Evolutionary conservation across 2,888 invertebrate genomes (phyloP), one percentile per base, ranked within the genome.

Genomic region (Halictus ligatus): DNA sequence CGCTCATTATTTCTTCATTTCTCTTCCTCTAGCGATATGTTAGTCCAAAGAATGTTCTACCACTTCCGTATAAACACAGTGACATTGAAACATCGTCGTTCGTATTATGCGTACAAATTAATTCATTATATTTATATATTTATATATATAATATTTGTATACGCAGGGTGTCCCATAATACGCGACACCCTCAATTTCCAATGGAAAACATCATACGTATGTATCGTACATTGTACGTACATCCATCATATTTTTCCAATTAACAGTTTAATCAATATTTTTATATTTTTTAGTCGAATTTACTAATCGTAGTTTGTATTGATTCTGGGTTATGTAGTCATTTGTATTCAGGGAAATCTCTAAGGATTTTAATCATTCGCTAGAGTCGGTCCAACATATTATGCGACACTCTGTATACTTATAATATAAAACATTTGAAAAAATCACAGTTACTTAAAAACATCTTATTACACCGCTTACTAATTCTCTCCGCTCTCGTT

Each of bases 381-480:
- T 40, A 8, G 21, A 69, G 69, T 21, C 69, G 40, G 40, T 40
- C 69, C 40, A 18, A 40, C 69, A 5, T 69, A 21, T 69, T 69
- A 40, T 18, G 40, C 40, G 69, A 40, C 69, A 69, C 69, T 40
- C 69, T 69, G 40, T 35, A 69, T 40, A 69, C 69, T 21, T 69
- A 21, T 89, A 92, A 90, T 92, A 92, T 91, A 94, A 94, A 94
- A 94, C 92, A 94, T 93, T 93, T 93, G 92, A 94, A 94, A 93
- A 93, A 94, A 94, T 94, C 94, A 94, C 94, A 94, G 94, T 94
- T 94, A 94, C 92, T 94, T 92, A 93, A 93, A 93, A 93, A 93
- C 92, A 91, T 81, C 90, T 87, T 90, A 89, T 83, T 85, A 84
- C 87, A 83, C 78, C 88, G 80, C 80, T 76, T 58, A 78, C 82